Conservation (phyloP, 2,888 invertebrate species). For the Nomada fucata region DNA sequence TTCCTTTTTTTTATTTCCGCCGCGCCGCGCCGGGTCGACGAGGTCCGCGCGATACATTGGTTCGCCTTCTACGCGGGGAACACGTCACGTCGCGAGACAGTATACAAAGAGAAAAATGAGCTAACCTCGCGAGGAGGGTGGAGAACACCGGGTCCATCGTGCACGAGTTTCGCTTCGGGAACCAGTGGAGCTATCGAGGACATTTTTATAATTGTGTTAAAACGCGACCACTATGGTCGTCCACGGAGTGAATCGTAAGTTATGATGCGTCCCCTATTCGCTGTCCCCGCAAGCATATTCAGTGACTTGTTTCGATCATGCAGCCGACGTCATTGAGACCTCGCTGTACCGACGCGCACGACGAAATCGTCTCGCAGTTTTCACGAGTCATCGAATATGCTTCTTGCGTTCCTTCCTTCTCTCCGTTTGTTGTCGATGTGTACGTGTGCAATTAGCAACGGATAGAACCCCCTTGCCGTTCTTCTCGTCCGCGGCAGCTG, state of each 20-base stretch:
- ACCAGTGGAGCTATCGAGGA: constrained; percentile 68
- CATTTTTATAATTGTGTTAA: constrained; percentile 70
- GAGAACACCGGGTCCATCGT: constrained; percentile 61
- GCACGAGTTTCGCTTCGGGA: constrained; percentile 63
- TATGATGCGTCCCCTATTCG: constrained; percentile 58
- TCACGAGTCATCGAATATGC: constrained; percentile 56
- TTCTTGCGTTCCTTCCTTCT: constrained; percentile 42
- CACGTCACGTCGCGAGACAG: constrained; percentile 35
- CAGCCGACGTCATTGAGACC: neutral
- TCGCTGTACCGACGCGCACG: neutral
- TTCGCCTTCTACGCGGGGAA: constrained; percentile 23
- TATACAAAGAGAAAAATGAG: constrained; percentile 62
- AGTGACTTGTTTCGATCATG: constrained; percentile 38
- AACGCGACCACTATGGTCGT: constrained; percentile 81
- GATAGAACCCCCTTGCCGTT: constrained; percentile 7
- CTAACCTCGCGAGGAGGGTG: constrained; percentile 65
- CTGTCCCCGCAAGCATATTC: constrained; percentile 56
- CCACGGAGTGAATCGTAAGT: constrained; percentile 84
- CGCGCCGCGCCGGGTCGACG: neutral
- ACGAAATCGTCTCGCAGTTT: neutral
- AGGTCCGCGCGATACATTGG: neutral
- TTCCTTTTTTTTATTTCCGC: constrained; percentile 33
- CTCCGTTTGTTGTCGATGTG: constrained; percentile 35
- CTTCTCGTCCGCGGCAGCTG: constrained; percentile 13
- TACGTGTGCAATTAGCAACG: constrained; percentile 38